Evolutionary conservation across 2,888 invertebrate genomes (phyloP).

Genomic region (Leistus spinibarbis): DNA sequence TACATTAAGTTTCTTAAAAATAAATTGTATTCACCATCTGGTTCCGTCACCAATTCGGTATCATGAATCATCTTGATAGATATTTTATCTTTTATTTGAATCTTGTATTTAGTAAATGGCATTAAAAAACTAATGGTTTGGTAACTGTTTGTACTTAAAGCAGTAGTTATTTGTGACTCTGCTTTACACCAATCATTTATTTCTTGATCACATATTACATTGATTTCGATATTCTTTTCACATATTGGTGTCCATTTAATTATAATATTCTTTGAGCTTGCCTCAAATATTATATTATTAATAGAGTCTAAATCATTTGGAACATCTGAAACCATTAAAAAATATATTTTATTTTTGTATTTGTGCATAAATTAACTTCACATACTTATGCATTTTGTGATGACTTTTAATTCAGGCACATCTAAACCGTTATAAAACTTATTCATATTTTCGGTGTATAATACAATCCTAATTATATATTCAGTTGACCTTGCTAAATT

Average conservation of each 20-base stretch:
- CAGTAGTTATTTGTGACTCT: neutral
- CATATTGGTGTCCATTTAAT: slow-evolving; percentile 16
- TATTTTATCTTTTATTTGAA: neutral
- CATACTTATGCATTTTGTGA: neutral
- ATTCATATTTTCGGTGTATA: neutral
- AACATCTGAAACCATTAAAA: neutral
- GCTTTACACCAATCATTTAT: slow-evolving; percentile 5
- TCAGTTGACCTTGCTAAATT: neutral
- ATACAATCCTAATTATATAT: neutral
- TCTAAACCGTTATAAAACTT: neutral
- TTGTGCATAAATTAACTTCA: neutral
- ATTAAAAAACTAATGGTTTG: neutral
- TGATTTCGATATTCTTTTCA: slow-evolving; percentile 2
- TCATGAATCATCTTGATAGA: neutral
- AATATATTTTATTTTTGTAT: neutral
- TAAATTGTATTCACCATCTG: neutral
- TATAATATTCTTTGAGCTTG: neutral
- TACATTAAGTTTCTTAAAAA: no score
- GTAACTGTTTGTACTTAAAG: neutral
- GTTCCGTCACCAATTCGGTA: neutral
- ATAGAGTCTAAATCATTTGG: neutral
- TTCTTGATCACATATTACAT: neutral
- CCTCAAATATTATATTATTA: neutral
- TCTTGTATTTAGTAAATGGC: slow-evolving; percentile 22
- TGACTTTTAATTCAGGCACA: neutral